phyloP scores from a whole-genome alignment of 2,888 invertebrate genomes.

The Tenthredo distinguenda region DNA sequence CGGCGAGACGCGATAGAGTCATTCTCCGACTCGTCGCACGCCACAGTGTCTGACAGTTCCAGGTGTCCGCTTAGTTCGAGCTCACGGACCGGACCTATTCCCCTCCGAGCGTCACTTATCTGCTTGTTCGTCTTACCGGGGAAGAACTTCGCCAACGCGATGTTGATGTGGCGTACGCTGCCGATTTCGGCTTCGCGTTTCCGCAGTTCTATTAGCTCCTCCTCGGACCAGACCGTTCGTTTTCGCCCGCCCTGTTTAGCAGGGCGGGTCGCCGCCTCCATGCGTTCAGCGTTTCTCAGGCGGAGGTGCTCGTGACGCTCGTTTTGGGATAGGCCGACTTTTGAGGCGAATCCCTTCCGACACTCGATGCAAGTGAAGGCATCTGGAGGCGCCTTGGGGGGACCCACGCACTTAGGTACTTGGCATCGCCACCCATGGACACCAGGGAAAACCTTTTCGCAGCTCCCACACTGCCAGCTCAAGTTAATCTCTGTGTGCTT shows the following conservation, averaged over 20 bases:
- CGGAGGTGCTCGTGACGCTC: constrained; percentile 53
- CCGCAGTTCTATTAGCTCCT: not conserved
- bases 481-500: not conserved
- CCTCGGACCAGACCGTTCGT: constrained; percentile 69
- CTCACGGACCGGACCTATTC: not conserved
- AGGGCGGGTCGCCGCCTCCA: not conserved
- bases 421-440: too few species aligned
- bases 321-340: constrained; percentile 53
- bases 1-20: not conserved
- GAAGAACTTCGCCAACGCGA: not conserved
- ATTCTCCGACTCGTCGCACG: not conserved
- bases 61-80: constrained; percentile 13
- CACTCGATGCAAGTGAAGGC: constrained; percentile 41
- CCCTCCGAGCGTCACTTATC: constrained; percentile 45
- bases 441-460: not conserved
- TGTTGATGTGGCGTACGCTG: not conserved
- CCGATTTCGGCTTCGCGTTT: not conserved
- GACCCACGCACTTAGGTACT: too few species aligned
- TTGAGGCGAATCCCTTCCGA: not conserved
- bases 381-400: too few species aligned
- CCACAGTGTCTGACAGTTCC: not conserved
- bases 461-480: not conserved
- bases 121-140: constrained; percentile 43
- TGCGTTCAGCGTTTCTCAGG: constrained; percentile 35
- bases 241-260: constrained; percentile 71